These are phyloP conservation scores for Biston betularia DNA, from an alignment of 2,888 invertebrate species.

Conservation along the genomic window DNA sequence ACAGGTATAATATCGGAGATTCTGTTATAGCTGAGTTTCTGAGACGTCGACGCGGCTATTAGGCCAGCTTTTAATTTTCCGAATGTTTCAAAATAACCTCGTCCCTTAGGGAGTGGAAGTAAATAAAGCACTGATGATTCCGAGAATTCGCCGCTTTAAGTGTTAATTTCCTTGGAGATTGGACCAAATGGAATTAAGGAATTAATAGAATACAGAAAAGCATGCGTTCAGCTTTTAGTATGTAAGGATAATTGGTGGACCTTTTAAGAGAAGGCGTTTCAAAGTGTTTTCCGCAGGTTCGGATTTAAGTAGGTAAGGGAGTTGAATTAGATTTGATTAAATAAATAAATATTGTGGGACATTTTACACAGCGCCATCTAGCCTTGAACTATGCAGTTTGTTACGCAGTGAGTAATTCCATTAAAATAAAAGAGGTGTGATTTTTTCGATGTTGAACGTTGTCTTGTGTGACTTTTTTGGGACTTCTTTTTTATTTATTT, in stretches of 20 bases:
- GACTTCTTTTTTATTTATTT: too few species aligned
- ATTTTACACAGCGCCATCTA: too few species aligned
- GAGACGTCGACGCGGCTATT: conserved; percentile 29
- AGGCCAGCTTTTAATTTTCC: conserved; percentile 57
- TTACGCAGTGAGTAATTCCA: too few species aligned
- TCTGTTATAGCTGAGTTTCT: conserved; percentile 33
- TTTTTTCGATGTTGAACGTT: too few species aligned
- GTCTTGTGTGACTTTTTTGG: too few species aligned
- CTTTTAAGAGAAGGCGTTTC: conserved; percentile 6
- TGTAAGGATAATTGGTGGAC: conserved; percentile 9
- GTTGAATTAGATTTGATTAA: neutral
- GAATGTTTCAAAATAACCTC: conserved; percentile 58
- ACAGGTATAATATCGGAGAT: too few species aligned
- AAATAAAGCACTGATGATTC: conserved; percentile 65
- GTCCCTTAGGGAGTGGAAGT: conserved; percentile 51
- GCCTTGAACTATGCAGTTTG: too few species aligned
- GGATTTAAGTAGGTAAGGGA: conserved; percentile 2
- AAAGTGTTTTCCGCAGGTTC: conserved; percentile 4
- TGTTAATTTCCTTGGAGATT: conserved; percentile 68
- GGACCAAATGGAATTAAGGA: conserved; percentile 54
- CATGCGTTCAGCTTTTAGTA: conserved; percentile 33
- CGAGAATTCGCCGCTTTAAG: conserved; percentile 62
- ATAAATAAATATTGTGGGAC: too few species aligned
- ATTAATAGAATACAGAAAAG: conserved; percentile 49
- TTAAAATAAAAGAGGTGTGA: too few species aligned